Evolutionary conservation across 23 tunicate genomes (phyloP).

Genomic region (Botrylloides violaceus): DNA sequence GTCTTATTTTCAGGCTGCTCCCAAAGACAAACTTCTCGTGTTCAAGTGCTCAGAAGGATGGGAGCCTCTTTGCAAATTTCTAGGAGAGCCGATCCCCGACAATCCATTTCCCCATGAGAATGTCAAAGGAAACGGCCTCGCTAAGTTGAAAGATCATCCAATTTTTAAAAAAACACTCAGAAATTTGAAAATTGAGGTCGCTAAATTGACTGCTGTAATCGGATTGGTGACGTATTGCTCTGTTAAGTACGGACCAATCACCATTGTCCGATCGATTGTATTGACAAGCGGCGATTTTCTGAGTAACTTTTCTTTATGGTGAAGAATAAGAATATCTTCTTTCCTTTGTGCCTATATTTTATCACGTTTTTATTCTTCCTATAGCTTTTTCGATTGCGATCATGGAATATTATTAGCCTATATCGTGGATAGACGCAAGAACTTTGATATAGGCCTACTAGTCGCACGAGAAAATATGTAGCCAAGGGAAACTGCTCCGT

Average conservation of each 20-base stretch:
- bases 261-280: neutral
- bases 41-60: conserved; percentile 33
- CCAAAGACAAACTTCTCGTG: conserved; percentile 17
- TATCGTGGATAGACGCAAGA: too few species aligned
- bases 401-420: too few species aligned
- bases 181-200: neutral
- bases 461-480: too few species aligned
- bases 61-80: conserved; percentile 23
- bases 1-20: conserved; percentile 14
- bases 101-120: conserved; percentile 26
- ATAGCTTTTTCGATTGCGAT: too few species aligned
- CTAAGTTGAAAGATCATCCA: conserved; percentile 14
- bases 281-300: too few species aligned
- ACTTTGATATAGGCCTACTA: too few species aligned
- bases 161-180: conserved; percentile 1
- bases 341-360: too few species aligned
- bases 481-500: too few species aligned
- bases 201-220: neutral
- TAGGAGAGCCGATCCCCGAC: conserved; percentile 18
- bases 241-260: neutral
- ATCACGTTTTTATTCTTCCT: too few species aligned
- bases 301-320: too few species aligned
- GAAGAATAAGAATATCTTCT: too few species aligned
- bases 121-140: conserved; percentile 12
- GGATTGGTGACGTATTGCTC: neutral